Percentiles rank a stretch among this genome's conserved stretches.
Conservation (phyloP, 2,113 vertebrate genomes). For the Chaetura pelagica region DNA sequence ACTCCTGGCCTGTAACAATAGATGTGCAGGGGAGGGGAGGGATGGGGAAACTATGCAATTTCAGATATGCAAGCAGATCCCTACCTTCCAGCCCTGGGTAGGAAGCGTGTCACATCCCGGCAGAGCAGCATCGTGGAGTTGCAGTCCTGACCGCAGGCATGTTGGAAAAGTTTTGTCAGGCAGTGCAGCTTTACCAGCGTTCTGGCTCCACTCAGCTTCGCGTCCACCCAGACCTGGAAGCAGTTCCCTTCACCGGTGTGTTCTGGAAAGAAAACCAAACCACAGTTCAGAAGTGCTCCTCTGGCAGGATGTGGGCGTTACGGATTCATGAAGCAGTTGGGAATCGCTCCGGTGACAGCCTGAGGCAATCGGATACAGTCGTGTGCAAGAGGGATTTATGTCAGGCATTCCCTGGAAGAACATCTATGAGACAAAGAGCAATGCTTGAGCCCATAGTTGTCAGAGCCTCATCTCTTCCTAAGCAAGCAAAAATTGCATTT, state of each 20-base stretch:
- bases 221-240: conserved; percentile 38
- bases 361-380: not conserved
- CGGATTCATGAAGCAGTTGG: accelerated
- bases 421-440: not conserved
- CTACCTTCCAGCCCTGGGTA: conserved; percentile 48
- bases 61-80: not conserved
- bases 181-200: not conserved
- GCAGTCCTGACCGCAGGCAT: conserved; percentile 37
- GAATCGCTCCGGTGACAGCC: not conserved
- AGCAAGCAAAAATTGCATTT: not conserved
- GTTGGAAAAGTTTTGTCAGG: not conserved
- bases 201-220: not conserved
- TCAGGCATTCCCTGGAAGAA: not conserved
- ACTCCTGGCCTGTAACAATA: not conserved
- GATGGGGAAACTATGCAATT: not conserved
- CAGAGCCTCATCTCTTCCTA: not conserved
- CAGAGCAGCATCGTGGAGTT: conserved; percentile 34
- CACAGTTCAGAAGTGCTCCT: not conserved
- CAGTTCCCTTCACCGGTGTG: not conserved
- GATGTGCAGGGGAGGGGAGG: not conserved
- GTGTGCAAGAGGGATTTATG: not conserved
- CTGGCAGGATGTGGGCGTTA: not conserved
- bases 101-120: conserved; percentile 35
- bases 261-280: not conserved
- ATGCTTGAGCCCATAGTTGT: not conserved